These are phyloP conservation scores for Microplitis deprimator DNA, from an alignment of 2,888 invertebrate genomes.

Conservation along the genomic window DNA sequence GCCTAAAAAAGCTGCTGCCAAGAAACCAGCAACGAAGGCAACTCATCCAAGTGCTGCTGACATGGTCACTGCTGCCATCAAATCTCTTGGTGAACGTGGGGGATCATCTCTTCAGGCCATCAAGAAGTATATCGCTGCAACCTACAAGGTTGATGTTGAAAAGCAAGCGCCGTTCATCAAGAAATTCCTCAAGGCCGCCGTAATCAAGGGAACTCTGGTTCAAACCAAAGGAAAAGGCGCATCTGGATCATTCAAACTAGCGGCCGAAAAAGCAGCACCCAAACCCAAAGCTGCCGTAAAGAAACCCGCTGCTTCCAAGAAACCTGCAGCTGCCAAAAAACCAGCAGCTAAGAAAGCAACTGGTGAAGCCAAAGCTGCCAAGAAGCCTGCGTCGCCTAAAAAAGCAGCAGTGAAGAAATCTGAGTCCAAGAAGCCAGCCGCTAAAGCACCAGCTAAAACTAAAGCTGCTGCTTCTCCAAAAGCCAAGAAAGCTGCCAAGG, in stretches of 20 bases:
- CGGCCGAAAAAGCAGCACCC: constrained; percentile 73
- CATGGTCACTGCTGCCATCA: constrained; percentile 76
- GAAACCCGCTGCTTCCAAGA: constrained; percentile 43
- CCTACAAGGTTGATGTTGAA: constrained; percentile 76
- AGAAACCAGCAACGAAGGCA: constrained; percentile 15
- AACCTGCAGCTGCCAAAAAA: constrained; percentile 33
- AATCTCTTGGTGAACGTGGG: constrained; percentile 73
- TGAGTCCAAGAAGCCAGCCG: constrained; percentile 57
- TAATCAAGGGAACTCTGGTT: constrained; percentile 73
- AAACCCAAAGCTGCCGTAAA: neutral
- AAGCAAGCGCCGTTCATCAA: constrained; percentile 76
- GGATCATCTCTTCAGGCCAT: constrained; percentile 77
- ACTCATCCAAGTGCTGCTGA: constrained; percentile 73
- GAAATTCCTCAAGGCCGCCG: constrained; percentile 75
- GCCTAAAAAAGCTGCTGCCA: constrained; percentile 10
- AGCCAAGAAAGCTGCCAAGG: constrained; percentile 36
- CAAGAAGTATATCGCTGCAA: constrained; percentile 77
- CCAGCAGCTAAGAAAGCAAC: neutral
- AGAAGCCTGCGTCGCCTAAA: neutral
- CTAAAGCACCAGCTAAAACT: constrained; percentile 47
- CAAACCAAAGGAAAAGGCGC: constrained; percentile 75
- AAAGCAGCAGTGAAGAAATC: constrained; percentile 48
- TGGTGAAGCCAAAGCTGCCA: constrained; percentile 15
- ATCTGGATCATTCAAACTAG: constrained; percentile 73
- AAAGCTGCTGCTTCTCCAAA: constrained; percentile 14